These are phyloP conservation scores for Gambelia wislizenii DNA, from an alignment of 2,797 vertebrate species.

Conservation along the genomic window DNA sequence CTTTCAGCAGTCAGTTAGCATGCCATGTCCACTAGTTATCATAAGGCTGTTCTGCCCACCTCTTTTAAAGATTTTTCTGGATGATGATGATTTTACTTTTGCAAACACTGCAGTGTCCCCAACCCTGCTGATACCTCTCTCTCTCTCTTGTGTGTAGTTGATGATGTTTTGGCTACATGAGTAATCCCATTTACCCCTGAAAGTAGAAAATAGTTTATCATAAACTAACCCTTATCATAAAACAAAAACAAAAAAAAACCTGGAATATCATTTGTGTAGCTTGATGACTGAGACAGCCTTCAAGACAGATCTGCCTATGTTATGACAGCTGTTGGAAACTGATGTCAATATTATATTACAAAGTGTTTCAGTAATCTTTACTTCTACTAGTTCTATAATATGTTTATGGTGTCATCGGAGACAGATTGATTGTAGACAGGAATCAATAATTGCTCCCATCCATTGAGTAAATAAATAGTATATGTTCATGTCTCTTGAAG, in stretches of 20 bases:
- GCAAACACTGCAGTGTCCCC: neutral
- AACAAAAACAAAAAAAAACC: conserved; percentile 29
- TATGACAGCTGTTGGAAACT: conserved; percentile 71
- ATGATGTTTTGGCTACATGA: neutral
- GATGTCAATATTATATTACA: conserved; percentile 67
- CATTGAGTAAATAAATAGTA: conserved; percentile 60
- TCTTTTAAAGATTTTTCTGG: neutral
- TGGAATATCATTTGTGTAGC: conserved; percentile 58
- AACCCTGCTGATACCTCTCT: neutral
- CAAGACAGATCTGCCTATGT: conserved; percentile 59
- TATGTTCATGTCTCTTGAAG: conserved; percentile 51
- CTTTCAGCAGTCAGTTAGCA: neutral
- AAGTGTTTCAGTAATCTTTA: conserved; percentile 69
- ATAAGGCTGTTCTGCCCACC: neutral
- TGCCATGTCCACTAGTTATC: neutral
- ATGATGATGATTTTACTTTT: neutral
- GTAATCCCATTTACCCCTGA: neutral
- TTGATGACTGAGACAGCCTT: neutral
- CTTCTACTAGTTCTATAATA: conserved; percentile 69
- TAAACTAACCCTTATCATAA: conserved; percentile 62
- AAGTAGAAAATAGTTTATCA: too few relatives aligned
- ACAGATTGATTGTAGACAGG: conserved; percentile 63
- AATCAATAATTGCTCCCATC: conserved; percentile 61
- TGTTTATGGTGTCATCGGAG: conserved; percentile 69
- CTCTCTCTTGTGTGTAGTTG: neutral